Percentiles rank a stretch among this genome's conserved stretches.
These are phyloP conservation scores for Orthosia gothica DNA, from an alignment of 2,888 invertebrate genomes.

Conservation along the genomic window DNA sequence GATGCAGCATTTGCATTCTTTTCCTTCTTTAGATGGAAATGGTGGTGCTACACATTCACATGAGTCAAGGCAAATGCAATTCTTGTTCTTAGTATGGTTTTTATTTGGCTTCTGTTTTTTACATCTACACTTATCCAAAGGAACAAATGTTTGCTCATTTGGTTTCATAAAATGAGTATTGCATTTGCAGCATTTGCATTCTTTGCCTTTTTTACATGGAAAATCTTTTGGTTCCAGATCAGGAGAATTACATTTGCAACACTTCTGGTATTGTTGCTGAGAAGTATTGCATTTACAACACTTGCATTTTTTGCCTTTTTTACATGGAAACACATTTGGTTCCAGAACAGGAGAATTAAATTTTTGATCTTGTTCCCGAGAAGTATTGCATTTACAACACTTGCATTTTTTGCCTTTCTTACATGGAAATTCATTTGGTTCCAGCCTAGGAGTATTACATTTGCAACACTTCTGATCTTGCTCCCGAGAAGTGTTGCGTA, in stretches of 20 bases:
- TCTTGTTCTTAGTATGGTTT: too few species aligned
- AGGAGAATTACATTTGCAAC: neutral
- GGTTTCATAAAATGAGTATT: neutral
- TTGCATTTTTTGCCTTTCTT: neutral
- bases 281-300: slow-evolving; percentile 19
- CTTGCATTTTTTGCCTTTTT: slow-evolving; percentile 3
- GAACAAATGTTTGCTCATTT: neutral
- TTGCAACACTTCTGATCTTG: too few species aligned
- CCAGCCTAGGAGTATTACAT: too few species aligned
- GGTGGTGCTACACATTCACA: too few species aligned
- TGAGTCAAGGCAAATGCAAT: too few species aligned
- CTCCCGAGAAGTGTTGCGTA: too few species aligned
- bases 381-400: neutral
- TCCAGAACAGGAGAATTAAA: too few species aligned
- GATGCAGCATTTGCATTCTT: slow-evolving; percentile 15
- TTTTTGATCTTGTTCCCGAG: neutral
- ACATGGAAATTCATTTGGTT: neutral
- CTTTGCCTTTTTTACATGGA: slow-evolving; percentile 16
- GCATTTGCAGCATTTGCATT: slow-evolving; percentile 20
- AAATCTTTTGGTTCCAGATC: neutral
- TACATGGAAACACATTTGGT: neutral
- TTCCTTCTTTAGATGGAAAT: neutral
- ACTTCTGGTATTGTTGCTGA: neutral
- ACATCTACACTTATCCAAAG: too few species aligned
- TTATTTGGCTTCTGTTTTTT: too few species aligned